Percentiles rank a stretch among this genome's conserved stretches.
Evolutionary conservation across 2,888 invertebrate genomes (phyloP).

Genomic region (Catocala nupta): DNA sequence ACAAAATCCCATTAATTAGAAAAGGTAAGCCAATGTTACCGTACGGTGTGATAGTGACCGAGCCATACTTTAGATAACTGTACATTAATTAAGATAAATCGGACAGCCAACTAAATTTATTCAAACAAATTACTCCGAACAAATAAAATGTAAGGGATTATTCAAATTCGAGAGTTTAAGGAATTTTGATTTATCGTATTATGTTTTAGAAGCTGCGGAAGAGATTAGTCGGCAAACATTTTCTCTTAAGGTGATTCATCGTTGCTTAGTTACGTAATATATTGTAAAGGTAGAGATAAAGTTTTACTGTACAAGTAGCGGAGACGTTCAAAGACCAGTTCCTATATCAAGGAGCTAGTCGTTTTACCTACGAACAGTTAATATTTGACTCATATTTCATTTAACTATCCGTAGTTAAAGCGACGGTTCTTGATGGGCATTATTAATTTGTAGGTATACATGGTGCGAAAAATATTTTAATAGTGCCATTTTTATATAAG

Average conservation of each 20-base stretch:
- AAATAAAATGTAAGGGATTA: slow-evolving; percentile 36
- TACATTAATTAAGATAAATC: slow-evolving; percentile 68
- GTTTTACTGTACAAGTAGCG: too few relatives aligned
- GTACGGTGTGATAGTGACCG: slow-evolving; percentile 38
- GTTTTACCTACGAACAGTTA: too few relatives aligned
- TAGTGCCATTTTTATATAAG: too few relatives aligned
- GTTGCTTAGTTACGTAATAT: not conserved
- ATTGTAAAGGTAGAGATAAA: too few relatives aligned
- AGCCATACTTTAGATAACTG: slow-evolving; percentile 47
- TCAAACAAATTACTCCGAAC: slow-evolving; percentile 59
- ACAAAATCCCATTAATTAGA: slow-evolving; percentile 40
- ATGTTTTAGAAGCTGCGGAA: not conserved
- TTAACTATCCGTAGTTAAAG: too few relatives aligned
- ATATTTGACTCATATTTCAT: too few relatives aligned
- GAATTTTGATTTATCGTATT: slow-evolving; percentile 16
- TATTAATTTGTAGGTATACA: too few relatives aligned
- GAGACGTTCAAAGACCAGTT: too few relatives aligned
- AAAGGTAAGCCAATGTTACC: slow-evolving; percentile 23
- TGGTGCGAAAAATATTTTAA: too few relatives aligned
- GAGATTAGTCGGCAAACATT: slow-evolving; percentile 1
- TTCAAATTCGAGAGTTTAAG: slow-evolving; percentile 18
- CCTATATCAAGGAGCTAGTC: too few relatives aligned
- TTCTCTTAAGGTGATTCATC: not conserved
- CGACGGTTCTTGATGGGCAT: too few relatives aligned
- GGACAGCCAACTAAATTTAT: slow-evolving; percentile 60